These are phyloP conservation scores for Sinocyclocheilus anophthalmus DNA, from an alignment of 2,113 vertebrate genomes.

Conservation along the genomic window DNA sequence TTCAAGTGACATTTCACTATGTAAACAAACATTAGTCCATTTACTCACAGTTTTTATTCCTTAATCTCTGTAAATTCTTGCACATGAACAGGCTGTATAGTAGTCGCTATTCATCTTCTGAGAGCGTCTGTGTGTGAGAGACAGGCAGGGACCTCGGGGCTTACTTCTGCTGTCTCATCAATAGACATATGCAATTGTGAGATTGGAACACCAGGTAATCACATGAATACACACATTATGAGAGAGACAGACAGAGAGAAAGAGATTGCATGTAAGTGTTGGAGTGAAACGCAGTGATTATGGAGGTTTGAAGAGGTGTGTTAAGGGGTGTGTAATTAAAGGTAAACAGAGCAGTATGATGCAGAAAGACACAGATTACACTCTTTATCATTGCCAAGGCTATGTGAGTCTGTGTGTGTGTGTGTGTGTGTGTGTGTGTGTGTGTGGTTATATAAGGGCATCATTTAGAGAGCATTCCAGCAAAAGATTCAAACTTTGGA, in stretches of 20 bases:
- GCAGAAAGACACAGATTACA: slow-evolving; percentile 50
- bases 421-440: slow-evolving; percentile 39
- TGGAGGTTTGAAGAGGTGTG: slow-evolving; percentile 17
- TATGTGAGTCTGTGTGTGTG: slow-evolving; percentile 21
- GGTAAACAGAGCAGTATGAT: slow-evolving; percentile 5
- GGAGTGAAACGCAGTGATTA: slow-evolving; percentile 36
- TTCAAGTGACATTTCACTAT: background rate
- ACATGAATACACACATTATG: slow-evolving; percentile 46
- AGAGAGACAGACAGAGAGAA: slow-evolving; percentile 19
- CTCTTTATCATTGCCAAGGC: slow-evolving; percentile 45
- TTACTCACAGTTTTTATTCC: background rate
- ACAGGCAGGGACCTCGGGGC: slow-evolving; percentile 10
- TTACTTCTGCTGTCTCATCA: slow-evolving; percentile 52
- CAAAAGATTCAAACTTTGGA: background rate
- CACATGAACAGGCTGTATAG: background rate
- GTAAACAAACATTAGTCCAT: background rate
- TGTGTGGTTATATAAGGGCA: slow-evolving; percentile 41
- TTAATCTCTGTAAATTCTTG: background rate
- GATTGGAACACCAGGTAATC: slow-evolving; percentile 54
- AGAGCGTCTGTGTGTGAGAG: slow-evolving; percentile 27
- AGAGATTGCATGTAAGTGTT: slow-evolving; percentile 34
- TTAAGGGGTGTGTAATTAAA: slow-evolving; percentile 29
- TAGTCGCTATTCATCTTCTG: background rate
- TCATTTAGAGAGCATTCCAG: slow-evolving; percentile 7
- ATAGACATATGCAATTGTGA: slow-evolving; percentile 42